phyloP scores from a whole-genome alignment of 2,888 invertebrate species.

The Nephrotoma flavescens region DNA sequence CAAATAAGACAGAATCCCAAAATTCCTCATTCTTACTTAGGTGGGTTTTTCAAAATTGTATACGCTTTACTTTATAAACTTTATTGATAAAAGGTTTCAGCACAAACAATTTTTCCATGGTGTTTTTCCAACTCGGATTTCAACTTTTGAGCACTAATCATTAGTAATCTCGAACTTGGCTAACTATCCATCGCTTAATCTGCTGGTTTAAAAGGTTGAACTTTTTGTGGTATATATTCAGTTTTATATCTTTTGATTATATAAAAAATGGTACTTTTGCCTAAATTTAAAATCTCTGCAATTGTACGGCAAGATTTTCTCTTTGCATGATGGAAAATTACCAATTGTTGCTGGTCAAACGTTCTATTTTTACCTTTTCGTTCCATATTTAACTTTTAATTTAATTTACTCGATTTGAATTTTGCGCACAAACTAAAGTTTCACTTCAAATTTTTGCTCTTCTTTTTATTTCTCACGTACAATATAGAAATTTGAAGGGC shows the following conservation, averaged over 20 bases:
- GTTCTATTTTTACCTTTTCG: no score
- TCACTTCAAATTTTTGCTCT: no score
- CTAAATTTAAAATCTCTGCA: background rate
- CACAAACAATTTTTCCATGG: background rate
- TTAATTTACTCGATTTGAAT: no score
- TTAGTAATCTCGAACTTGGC: background rate
- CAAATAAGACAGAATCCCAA: background rate
- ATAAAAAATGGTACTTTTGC: background rate
- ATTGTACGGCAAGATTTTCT: no score
- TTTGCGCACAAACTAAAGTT: no score
- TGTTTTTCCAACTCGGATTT: background rate
- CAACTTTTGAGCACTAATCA: background rate
- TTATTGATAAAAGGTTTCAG: background rate
- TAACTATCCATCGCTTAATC: no score
- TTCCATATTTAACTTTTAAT: no score
- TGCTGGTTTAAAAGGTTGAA: background rate
- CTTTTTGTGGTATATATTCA: background rate
- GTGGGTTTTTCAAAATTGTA: background rate
- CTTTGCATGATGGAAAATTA: no score
- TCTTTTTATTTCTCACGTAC: no score
- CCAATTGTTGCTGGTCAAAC: no score
- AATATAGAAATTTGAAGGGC: no score
- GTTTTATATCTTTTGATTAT: background rate
- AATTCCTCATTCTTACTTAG: background rate
- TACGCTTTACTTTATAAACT: background rate